Base-by-base conservation (phyloP, 1,140 invertebrate genomes). In the Asbolus verrucosus region DNA sequence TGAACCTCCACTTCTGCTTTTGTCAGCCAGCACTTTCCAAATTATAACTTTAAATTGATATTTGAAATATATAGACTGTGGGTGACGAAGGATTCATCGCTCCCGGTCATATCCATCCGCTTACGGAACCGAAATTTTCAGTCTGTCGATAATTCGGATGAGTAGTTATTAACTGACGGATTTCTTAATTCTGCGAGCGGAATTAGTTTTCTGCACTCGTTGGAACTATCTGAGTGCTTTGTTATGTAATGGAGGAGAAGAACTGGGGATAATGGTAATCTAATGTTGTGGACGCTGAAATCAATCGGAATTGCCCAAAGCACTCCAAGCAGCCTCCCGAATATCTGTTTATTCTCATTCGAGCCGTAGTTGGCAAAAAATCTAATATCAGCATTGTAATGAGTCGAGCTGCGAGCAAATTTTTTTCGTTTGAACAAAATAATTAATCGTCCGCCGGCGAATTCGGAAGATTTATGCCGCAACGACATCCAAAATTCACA, bases 401-500 rank as follows among this genome's bases (percentile, higher is more conserved):
- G n/a, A n/a, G n/a, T n/a, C n/a, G n/a, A n/a, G n/a, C n/a, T n/a
- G n/a, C n/a, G n/a, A n/a, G n/a, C n/a, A n/a, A n/a, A n/a, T n/a
- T 27, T 27, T 27, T 27, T 27, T 27, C 24, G 24, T 27, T 8
- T n/a, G n/a, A n/a, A n/a, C n/a, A n/a, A n/a, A n/a, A n/a, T n/a
- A n/a, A n/a, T n/a, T n/a, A n/a, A n/a, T n/a, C n/a, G n/a, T n/a
- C 27, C 27, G 27, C 4, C 27, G 9, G 27, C 4, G 9, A 16
- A 46, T 46, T 46, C n/a, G 14, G 9, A 3, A 6, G 41, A 46
- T 46, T 36, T 27, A 31, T 36, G 30, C 36, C 14, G 5, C 11
- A 62, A 70, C 65, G 50, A 60, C 61, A 36, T 71, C 30, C 54
- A 71, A 66, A 71, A 66, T 71, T 71, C 69, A 67, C 46, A 33